Percentiles rank a stretch among this genome's conserved stretches.
Evolutionary conservation across 2,888 invertebrate genomes (phyloP).

Genomic region (Parelbella ahira): DNA sequence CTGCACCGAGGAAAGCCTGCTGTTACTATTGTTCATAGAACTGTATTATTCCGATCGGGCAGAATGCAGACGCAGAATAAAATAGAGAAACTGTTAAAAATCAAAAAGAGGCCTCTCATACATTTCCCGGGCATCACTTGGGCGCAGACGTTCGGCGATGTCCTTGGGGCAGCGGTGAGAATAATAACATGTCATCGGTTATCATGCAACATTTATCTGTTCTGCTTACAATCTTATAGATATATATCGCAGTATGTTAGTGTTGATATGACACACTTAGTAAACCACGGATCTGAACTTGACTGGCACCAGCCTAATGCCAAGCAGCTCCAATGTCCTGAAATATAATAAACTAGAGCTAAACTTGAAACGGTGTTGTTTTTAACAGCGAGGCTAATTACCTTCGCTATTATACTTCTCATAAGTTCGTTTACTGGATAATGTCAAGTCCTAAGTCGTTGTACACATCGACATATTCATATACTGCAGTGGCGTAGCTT

Average conservation of each 20-base stretch:
- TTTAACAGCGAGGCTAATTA: too few species aligned
- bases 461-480: too few species aligned
- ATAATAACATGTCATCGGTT: conserved; percentile 48
- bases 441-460: too few species aligned
- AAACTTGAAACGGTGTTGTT: too few species aligned
- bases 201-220: conserved; percentile 55
- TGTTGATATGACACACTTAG: conserved; percentile 35
- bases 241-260: conserved; percentile 44
- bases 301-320: too few species aligned
- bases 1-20: conserved; percentile 58
- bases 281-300: too few species aligned
- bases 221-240: conserved; percentile 46
- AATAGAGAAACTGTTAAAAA: conserved; percentile 25
- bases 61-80: conserved; percentile 34
- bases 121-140: conserved; percentile 46
- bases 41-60: not conserved
- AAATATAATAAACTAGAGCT: too few species aligned
- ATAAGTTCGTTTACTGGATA: too few species aligned
- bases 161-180: conserved; percentile 43
- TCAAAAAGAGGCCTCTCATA: conserved; percentile 39
- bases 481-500: too few species aligned
- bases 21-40: conserved; percentile 56
- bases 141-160: conserved; percentile 44
- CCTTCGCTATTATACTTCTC: too few species aligned
- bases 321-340: too few species aligned